Percentiles rank a stretch among this genome's conserved stretches.
These are phyloP conservation scores for Scyliorhinus canicula DNA, from an alignment of 2,797 vertebrate species.

Conservation along the genomic window DNA sequence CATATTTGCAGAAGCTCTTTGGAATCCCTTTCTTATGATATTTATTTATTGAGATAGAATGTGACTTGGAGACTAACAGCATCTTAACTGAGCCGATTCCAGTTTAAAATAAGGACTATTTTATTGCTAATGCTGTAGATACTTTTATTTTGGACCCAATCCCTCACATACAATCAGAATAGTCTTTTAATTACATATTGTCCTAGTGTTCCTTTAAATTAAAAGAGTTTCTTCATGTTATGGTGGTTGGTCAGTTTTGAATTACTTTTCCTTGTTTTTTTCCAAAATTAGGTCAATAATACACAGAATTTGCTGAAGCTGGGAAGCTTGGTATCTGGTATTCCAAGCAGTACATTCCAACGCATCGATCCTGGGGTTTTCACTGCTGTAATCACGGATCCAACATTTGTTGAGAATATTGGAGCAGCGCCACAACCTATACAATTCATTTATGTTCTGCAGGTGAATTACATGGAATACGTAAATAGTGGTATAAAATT, in stretches of 20 bases:
- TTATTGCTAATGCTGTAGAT: neutral
- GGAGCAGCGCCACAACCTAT: conserved; percentile 29
- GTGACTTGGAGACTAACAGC: neutral
- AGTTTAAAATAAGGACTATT: neutral
- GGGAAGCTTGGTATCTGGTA: conserved; percentile 39
- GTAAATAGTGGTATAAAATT: too few relatives aligned
- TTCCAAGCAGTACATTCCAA: conserved; percentile 15
- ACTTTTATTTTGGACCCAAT: neutral
- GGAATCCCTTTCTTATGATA: neutral
- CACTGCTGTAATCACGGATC: neutral
- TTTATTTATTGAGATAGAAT: neutral
- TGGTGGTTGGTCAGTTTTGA: neutral
- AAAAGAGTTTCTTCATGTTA: neutral
- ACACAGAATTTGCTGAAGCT: conserved; percentile 30
- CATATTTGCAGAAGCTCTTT: neutral
- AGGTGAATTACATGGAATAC: conserved; percentile 22
- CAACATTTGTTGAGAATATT: conserved; percentile 36
- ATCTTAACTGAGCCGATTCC: neutral
- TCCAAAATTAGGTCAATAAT: conserved; percentile 30
- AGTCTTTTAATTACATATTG: neutral
- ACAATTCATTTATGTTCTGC: conserved; percentile 38
- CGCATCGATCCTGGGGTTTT: neutral
- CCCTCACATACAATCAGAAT: neutral
- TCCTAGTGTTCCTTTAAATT: neutral
- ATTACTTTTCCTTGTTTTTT: neutral